phyloP scores from a whole-genome alignment of 2,113 vertebrate genomes.

The Lathamus discolor region DNA sequence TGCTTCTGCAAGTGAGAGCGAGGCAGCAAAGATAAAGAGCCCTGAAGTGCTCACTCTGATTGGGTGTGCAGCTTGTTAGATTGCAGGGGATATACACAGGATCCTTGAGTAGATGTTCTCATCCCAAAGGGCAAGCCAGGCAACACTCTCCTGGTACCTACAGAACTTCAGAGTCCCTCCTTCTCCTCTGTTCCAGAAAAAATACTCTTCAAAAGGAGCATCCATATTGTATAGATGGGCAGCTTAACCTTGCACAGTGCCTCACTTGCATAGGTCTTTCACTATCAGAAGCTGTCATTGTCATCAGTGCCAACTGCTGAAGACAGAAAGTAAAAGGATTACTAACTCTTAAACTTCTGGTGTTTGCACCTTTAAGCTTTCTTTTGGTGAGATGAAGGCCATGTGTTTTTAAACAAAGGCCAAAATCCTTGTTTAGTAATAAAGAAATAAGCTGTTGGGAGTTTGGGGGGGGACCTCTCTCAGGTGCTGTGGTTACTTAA shows the following conservation, averaged over 20 bases:
- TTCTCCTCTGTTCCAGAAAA: not conserved
- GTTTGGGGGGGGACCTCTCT: not conserved
- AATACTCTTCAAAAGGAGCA: not conserved
- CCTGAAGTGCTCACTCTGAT: not conserved
- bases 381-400: rapidly evolving
- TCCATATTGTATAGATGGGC: not conserved
- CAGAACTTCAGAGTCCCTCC: not conserved
- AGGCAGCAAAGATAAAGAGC: not conserved
- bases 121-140: not conserved
- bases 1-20: not conserved
- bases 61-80: not conserved
- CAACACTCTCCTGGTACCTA: not conserved
- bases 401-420: not conserved
- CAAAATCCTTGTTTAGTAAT: not conserved
- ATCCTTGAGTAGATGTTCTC: not conserved
- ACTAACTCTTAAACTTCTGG: not conserved
- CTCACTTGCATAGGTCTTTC: not conserved
- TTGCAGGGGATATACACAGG: not conserved
- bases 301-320: not conserved
- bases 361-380: not conserved
- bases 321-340: not conserved
- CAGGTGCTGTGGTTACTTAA: not conserved
- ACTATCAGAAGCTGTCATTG: not conserved
- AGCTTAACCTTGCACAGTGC: not conserved
- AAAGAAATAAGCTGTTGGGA: not conserved